Evolutionary conservation across 2,797 vertebrate genomes (phyloP), one percentile per base, ranked within the genome.

Genomic region (Margarornis squamiger): DNA sequence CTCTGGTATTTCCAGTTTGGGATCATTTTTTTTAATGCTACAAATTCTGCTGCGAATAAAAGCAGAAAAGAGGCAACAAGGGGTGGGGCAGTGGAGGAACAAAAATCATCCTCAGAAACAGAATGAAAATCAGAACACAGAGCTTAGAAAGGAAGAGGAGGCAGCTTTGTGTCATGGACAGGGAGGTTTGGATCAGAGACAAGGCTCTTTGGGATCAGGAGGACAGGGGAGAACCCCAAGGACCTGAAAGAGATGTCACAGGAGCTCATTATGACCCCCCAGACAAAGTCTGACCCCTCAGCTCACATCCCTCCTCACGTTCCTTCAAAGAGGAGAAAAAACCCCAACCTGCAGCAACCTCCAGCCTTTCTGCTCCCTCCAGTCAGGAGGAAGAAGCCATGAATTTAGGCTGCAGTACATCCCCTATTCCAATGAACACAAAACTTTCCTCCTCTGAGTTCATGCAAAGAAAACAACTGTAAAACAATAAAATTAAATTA

Each of bases 401-500:
- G 49, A 78, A 36, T 61, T 92, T 51, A 96, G 90, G 86, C 92
- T 75, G 58, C 1, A 4, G 91, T 51, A 88, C 79, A 84, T 86
- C 73, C 76, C 6, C 29, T 85, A 89, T 77, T 45, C 94, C 93
- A 93, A 32, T 34, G 23, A 91, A 93, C 92, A 94, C 46, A 96
- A 83, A 43, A 49, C 66, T 71, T 67, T 45, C 80, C 62, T 94
- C 43, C 4, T 70, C 62, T 7, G 57, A 93, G 58, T 76, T 88
- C 71, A 94, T 57, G 51, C 72, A 72, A 91, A 83, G 54, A 58
- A 89, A 96, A 65, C 27, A 41, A 82, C 21, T 0, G 0, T 43
- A 22, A 76, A 90, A 75, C 12, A 83, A 77, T 13, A 19, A 66
- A 54, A 84, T 57, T 22, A 61, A 79, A 80, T 81, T 43, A 12